Evolutionary conservation across 1,140 invertebrate species (phyloP).

Genomic region (Drosophila funebris): DNA sequence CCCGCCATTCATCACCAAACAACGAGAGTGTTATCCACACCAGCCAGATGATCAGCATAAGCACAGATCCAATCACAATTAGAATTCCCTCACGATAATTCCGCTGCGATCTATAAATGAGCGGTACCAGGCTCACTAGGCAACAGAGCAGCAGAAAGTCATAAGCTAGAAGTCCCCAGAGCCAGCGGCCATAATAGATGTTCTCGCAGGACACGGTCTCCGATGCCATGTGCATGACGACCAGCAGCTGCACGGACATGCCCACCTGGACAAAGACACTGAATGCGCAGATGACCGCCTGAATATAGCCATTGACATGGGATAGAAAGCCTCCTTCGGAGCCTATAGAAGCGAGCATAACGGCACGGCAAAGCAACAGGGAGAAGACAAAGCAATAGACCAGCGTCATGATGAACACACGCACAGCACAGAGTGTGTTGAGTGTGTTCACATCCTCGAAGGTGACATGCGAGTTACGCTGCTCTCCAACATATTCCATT

Average conservation of each 20-base stretch:
- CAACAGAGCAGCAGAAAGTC: conserved; percentile 85
- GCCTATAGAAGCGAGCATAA: conserved; percentile 86
- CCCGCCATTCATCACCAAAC: conserved; percentile 84
- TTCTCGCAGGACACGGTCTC: conserved; percentile 82
- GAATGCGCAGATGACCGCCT: conserved; percentile 85
- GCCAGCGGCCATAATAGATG: conserved; percentile 81
- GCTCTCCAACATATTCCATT: conserved; percentile 83
- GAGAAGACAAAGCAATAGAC: conserved; percentile 86
- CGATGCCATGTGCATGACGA: conserved; percentile 80
- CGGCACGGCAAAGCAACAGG: conserved; percentile 85
- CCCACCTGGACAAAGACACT: conserved; percentile 85
- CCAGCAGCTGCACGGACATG: conserved; percentile 84
- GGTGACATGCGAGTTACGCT: conserved; percentile 76
- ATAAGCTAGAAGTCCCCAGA: conserved; percentile 85
- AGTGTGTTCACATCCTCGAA: conserved; percentile 75
- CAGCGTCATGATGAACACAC: conserved; percentile 84
- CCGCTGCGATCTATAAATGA: conserved; percentile 86
- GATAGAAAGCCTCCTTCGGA: conserved; percentile 86
- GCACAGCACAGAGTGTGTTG: conserved; percentile 76
- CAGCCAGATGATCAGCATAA: conserved; percentile 84
- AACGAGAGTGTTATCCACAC: conserved; percentile 85
- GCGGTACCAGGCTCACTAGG: conserved; percentile 85
- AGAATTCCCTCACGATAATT: conserved; percentile 87
- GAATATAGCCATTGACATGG: conserved; percentile 86
- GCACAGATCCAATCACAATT: conserved; percentile 72